phyloP scores from a whole-genome alignment of 2,797 vertebrate species.

The Vireo griseus region DNA sequence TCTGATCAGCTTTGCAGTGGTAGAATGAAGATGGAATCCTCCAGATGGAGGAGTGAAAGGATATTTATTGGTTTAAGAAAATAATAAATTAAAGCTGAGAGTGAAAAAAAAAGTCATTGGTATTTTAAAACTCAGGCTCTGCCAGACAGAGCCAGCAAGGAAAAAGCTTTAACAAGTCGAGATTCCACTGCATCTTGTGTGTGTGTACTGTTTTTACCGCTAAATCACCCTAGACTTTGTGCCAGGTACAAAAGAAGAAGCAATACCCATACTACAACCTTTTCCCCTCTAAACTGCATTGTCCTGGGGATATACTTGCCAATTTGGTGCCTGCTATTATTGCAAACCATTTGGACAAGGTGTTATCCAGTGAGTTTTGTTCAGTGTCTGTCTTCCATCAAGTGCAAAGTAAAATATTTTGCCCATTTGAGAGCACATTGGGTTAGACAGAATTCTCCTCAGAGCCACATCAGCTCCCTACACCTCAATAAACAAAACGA shows the following conservation, averaged over 20 bases:
- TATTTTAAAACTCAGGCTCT: constrained; percentile 18
- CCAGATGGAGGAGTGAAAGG: constrained; percentile 27
- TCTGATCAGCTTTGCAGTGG: constrained; percentile 27
- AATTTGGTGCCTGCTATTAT: accelerated
- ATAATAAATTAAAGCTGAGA: constrained; percentile 31
- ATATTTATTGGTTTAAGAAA: constrained; percentile 42
- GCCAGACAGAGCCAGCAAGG: neutral
- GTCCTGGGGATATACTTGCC: neutral
- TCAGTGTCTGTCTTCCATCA: neutral
- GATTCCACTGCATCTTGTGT: neutral
- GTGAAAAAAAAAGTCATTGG: constrained; percentile 38
- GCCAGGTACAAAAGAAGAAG: neutral
- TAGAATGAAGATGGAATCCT: constrained; percentile 46
- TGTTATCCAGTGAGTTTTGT: neutral
- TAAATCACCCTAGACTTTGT: neutral
- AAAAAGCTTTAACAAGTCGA: constrained; percentile 12
- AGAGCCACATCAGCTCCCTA: neutral
- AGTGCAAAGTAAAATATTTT: neutral
- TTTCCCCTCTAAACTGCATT: neutral
- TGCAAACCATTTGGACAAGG: neutral
- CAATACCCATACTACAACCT: neutral
- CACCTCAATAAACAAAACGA: neutral
- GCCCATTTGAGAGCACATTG: accelerated
- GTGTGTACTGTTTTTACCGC: neutral
- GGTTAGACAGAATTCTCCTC: neutral